A percentile compares a stretch with the other conserved stretches of the same genome.
These are phyloP conservation scores for Apostichopus parvimensis DNA, from an alignment of 35 echinoderm and acorn worm species.

Conservation along the genomic window DNA sequence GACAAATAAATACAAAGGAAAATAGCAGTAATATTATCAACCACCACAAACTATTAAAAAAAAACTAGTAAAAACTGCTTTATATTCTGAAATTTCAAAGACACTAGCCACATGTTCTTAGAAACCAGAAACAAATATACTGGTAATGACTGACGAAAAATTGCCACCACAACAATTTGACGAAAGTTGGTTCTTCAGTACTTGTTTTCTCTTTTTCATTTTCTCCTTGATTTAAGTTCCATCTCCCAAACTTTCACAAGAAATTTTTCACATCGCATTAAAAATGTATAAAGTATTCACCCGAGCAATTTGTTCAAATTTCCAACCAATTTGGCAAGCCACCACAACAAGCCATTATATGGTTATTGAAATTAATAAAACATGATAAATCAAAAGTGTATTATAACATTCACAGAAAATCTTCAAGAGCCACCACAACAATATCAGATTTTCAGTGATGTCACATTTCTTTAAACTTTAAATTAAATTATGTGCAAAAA, in stretches of 20 bases:
- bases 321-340: neutral
- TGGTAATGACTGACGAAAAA: constrained; percentile 40
- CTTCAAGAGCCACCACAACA: constrained; percentile 32
- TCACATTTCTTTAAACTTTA: neutral
- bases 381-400: neutral
- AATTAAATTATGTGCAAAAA: no score
- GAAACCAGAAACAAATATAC: constrained; percentile 18
- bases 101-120: constrained; percentile 41
- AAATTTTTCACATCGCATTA: neutral
- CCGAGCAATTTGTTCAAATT: neutral
- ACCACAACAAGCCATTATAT: constrained; percentile 43
- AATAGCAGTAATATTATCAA: neutral
- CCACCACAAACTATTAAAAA: neutral
- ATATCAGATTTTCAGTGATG: constrained; percentile 20
- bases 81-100: constrained; percentile 20
- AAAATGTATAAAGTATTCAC: constrained; percentile 6
- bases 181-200: constrained; percentile 24
- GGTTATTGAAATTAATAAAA: neutral
- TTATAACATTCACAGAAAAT: neutral
- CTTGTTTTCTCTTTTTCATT: neutral
- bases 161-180: constrained; percentile 54
- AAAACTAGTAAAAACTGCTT: constrained; percentile 1
- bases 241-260: constrained; percentile 25
- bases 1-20: neutral
- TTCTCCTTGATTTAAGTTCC: neutral